Conservation (phyloP, 2,888 invertebrate genomes). For the Falcaria lacertinaria region DNA sequence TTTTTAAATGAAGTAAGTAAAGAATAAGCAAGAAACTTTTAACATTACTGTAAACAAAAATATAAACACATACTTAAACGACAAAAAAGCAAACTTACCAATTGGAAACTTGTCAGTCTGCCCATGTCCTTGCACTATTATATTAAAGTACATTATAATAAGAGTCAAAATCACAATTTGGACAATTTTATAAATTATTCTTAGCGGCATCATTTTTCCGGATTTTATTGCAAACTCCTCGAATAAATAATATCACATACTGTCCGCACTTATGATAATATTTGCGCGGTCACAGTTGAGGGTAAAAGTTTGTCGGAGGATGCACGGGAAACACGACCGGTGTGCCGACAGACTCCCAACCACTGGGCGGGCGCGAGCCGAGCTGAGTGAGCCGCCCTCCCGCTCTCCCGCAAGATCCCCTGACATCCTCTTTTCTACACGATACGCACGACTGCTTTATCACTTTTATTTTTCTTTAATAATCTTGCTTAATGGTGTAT, state of each 20-base stretch:
- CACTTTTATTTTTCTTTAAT: slow-evolving; percentile 75
- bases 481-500: slow-evolving; percentile 70
- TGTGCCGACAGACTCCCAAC: slow-evolving; percentile 37
- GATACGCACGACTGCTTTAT: slow-evolving; percentile 68
- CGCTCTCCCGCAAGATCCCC: slow-evolving; percentile 39
- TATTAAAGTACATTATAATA: slow-evolving; percentile 39
- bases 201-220: slow-evolving; percentile 34
- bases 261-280: slow-evolving; percentile 22
- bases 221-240: slow-evolving; percentile 4
- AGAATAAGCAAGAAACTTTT: too few species aligned
- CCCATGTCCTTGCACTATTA: slow-evolving; percentile 28
- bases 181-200: slow-evolving; percentile 34
- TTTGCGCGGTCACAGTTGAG: slow-evolving; percentile 20
- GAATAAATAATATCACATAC: slow-evolving; percentile 30
- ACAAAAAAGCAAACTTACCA: slow-evolving; percentile 37
- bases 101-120: slow-evolving; percentile 43
- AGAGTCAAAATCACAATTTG: slow-evolving; percentile 41
- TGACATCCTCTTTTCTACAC: slow-evolving; percentile 48
- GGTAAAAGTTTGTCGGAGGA: slow-evolving; percentile 27
- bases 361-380: slow-evolving; percentile 43
- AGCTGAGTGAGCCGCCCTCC: slow-evolving; percentile 33
- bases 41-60: too few species aligned
- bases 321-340: slow-evolving; percentile 14
- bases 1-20: too few species aligned
- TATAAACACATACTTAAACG: slow-evolving; percentile 4